Evolutionary conservation across 2,888 invertebrate species (phyloP).

Genomic region (Amphipoea oculea): DNA sequence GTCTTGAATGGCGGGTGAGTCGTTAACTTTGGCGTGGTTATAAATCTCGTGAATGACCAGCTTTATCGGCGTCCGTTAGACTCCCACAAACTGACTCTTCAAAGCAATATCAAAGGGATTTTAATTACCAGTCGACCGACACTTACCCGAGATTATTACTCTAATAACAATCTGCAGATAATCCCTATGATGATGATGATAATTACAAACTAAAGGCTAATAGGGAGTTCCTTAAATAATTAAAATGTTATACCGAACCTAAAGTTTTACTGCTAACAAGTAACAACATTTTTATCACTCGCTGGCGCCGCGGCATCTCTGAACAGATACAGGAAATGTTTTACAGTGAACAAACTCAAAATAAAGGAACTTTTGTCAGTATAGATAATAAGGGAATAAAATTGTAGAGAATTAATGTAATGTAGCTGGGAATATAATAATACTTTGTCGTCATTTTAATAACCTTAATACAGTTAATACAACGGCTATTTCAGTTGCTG

Average conservation of each 20-base stretch:
- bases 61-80: slow-evolving; percentile 81
- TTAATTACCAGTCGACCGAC: slow-evolving; percentile 82
- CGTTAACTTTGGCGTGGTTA: slow-evolving; percentile 85
- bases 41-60: slow-evolving; percentile 85
- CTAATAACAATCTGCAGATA: slow-evolving; percentile 70
- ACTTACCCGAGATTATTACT: slow-evolving; percentile 76
- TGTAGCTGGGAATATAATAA: neutral
- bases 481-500: slow-evolving; percentile 28
- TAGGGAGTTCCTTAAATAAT: slow-evolving; percentile 39
- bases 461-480: slow-evolving; percentile 15
- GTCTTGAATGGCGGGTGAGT: slow-evolving; percentile 82
- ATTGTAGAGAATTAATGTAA: slow-evolving; percentile 5
- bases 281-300: slow-evolving; percentile 35
- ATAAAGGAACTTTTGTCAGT: slow-evolving; percentile 7
- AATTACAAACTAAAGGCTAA: slow-evolving; percentile 69
- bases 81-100: slow-evolving; percentile 80
- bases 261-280: slow-evolving; percentile 34
- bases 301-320: slow-evolving; percentile 4
- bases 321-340: slow-evolving; percentile 24
- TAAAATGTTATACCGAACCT: slow-evolving; percentile 29
- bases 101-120: slow-evolving; percentile 83
- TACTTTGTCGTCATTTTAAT: slow-evolving; percentile 30
- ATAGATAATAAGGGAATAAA: slow-evolving; percentile 4
- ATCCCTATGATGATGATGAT: slow-evolving; percentile 71
- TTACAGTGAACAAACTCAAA: slow-evolving; percentile 24